Percentiles rank a stretch among this genome's conserved stretches.
Conservation (phyloP, 2,888 invertebrate species). For the Scaptomyza caliginosa region DNA sequence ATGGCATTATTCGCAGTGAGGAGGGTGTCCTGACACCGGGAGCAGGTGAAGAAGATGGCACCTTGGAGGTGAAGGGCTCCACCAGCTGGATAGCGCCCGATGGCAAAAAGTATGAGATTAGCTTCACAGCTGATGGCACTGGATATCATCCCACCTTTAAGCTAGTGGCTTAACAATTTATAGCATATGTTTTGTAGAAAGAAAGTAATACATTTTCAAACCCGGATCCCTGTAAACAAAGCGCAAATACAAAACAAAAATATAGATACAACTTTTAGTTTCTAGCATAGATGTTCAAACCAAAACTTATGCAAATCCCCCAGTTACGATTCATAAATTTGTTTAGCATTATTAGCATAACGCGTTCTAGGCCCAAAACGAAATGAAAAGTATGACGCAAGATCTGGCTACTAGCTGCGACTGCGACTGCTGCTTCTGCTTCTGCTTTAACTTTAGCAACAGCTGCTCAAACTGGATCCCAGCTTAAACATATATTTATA, state of each 20-base stretch:
- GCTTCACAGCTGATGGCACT: slow-evolving; percentile 85
- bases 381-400: slow-evolving; percentile 75
- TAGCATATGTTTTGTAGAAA: background rate
- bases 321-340: slow-evolving; percentile 1
- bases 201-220: slow-evolving; percentile 20
- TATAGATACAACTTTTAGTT: slow-evolving; percentile 1
- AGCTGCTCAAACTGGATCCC: slow-evolving; percentile 37
- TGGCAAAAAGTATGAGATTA: slow-evolving; percentile 84
- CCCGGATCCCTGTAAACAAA: slow-evolving; percentile 10
- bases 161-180: slow-evolving; percentile 63
- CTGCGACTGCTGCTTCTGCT: background rate
- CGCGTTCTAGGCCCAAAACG: slow-evolving; percentile 54
- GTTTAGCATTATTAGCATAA: slow-evolving; percentile 34
- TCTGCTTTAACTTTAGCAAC: background rate
- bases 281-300: background rate
- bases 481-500: slow-evolving; percentile 7
- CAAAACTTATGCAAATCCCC: slow-evolving; percentile 13
- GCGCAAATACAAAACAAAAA: background rate
- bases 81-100: slow-evolving; percentile 86
- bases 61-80: slow-evolving; percentile 86
- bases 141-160: slow-evolving; percentile 85
- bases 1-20: slow-evolving; percentile 84
- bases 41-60: slow-evolving; percentile 83
- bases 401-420: background rate
- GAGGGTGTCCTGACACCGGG: slow-evolving; percentile 82